These are phyloP conservation scores for Umimayanthus kanabou DNA, from an alignment of 92 coral and sea anemone species.

Conservation along the genomic window DNA sequence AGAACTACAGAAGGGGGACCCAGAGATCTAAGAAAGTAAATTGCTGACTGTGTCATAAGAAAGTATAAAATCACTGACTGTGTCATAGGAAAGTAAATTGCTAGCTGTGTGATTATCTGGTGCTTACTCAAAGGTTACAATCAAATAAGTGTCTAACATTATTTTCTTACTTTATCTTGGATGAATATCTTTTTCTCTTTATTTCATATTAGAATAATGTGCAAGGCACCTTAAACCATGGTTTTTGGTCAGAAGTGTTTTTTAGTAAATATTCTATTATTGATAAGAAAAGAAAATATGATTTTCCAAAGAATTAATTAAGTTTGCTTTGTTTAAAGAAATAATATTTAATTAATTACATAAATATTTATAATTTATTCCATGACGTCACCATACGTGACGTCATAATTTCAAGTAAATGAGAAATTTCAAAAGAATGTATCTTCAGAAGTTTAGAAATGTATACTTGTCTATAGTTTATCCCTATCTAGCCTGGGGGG, in stretches of 20 bases:
- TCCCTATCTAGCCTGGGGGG: too few species aligned
- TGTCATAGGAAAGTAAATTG: too few species aligned
- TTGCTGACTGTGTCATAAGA: too few species aligned
- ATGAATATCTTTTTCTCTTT: background rate
- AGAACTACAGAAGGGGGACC: background rate
- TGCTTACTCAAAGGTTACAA: too few species aligned
- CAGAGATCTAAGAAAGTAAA: too few species aligned
- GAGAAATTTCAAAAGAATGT: slow-evolving; percentile 1
- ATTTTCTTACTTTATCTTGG: too few species aligned
- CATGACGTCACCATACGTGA: background rate
- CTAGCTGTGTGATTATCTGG: too few species aligned
- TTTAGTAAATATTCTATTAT: background rate
- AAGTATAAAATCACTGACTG: too few species aligned
- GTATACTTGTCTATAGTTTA: too few species aligned
- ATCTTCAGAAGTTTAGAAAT: too few species aligned
- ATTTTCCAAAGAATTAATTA: background rate
- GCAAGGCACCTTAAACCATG: background rate
- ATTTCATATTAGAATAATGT: background rate
- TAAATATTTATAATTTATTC: background rate
- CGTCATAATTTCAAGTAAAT: background rate
- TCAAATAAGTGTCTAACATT: too few species aligned
- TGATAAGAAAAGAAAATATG: background rate
- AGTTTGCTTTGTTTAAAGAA: background rate
- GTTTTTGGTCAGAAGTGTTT: background rate
- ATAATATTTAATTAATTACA: background rate